Conservation (phyloP, 1,140 invertebrate genomes). For the Rhagoletis zephyria region DNA sequence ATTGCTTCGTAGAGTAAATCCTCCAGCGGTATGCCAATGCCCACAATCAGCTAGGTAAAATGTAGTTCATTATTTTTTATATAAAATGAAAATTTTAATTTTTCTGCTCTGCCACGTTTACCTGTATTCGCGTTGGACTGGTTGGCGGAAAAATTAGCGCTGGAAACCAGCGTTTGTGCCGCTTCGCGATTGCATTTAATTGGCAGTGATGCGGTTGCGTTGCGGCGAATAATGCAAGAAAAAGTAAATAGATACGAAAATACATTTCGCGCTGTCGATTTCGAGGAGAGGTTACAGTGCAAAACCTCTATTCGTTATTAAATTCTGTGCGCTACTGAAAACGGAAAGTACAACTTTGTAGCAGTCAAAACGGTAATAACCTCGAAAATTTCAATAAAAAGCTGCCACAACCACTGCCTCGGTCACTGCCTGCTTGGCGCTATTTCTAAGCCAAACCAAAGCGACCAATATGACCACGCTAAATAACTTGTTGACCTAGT, state of each 20-base stretch:
- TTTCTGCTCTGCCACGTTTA: conserved; percentile 53
- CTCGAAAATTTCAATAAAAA: conserved; percentile 14
- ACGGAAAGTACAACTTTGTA: neutral
- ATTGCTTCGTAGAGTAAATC: conserved; percentile 69
- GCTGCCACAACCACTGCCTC: neutral
- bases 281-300: neutral
- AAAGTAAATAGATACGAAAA: neutral
- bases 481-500: conserved; percentile 33
- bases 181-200: neutral
- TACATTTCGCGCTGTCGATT: neutral
- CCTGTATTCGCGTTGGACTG: conserved; percentile 68
- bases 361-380: conserved; percentile 28
- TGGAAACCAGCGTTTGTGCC: conserved; percentile 56
- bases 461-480: conserved; percentile 9
- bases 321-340: neutral
- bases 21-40: conserved; percentile 70
- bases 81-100: neutral
- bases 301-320: neutral
- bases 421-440: neutral
- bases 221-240: neutral
- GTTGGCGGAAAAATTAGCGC: conserved; percentile 66
- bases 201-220: conserved; percentile 1
- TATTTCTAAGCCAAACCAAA: neutral
- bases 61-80: neutral
- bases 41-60: conserved; percentile 64